Evolutionary conservation across 1,140 invertebrate genomes (phyloP), one percentile per base, ranked within the genome.

Genomic region (Bombus confusus): DNA sequence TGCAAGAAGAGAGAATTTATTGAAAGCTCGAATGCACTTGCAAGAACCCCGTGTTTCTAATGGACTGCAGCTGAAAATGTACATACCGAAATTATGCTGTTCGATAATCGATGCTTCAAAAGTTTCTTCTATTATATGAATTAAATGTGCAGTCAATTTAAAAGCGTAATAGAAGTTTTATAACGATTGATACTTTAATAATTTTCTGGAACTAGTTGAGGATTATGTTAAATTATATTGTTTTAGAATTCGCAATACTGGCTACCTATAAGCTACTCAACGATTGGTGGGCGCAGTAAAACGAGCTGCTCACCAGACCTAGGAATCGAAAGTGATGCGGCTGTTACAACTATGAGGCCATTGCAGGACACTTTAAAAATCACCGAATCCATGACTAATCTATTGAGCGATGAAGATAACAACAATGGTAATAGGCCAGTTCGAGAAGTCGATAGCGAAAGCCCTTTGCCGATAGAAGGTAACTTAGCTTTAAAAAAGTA

Each of bases 281-380:
- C 89, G 5, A 80, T 87, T 10, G 92, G 88, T 62, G 90, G 90
- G 28, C 92, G 93, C 2, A 95, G 93, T 68, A 95, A 95, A 86
- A 95, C 95, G 3, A 97, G 96, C 89, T 96, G 96, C 59, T 97
- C 97, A 5, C 97, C 97, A 1, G 97, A 97, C 94, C 94, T 97
- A 73, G 97, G 97, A 6, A 97, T 97, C 74, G 97, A 97, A 91
- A 97, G 97, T 89, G 97, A 97, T 88, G 94, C 95, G 9, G 94
- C 95, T n/a, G 85, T 94, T 8, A 94, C 95, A 0, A 94, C 95
- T 0, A 91, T 92, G 37, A 93, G 93, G 86, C 96, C 96, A 39
- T 88, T 96, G 8, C 93, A 95, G 84, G 95, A 95, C 80, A 95
- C 95, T 13, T 92, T 96, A 18, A 96, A 96, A 80, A 94, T 96